phyloP scores from a whole-genome alignment of 2,888 invertebrate genomes.

The Mimas tiliae region DNA sequence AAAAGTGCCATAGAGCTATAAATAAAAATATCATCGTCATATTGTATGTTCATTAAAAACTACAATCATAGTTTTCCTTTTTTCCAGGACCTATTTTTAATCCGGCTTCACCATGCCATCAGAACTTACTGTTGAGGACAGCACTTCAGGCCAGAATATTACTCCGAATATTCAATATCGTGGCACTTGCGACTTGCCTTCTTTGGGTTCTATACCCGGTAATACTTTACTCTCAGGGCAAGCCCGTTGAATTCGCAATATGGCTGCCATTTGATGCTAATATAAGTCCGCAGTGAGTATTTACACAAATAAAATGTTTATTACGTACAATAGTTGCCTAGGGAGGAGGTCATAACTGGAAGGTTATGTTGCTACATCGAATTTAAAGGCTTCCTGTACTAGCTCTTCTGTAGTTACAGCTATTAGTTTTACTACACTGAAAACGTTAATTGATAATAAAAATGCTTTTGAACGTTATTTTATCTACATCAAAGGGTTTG shows the following conservation, averaged over 20 bases:
- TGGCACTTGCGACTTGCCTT: slow-evolving; percentile 53
- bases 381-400: slow-evolving; percentile 7
- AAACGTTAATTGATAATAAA: neutral
- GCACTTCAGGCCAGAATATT: slow-evolving; percentile 45
- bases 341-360: neutral
- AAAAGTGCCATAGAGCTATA: neutral
- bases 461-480: neutral
- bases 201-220: slow-evolving; percentile 59
- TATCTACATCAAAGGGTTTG: neutral
- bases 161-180: slow-evolving; percentile 48
- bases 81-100: slow-evolving; percentile 53
- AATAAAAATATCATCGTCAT: neutral
- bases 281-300: slow-evolving; percentile 55
- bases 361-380: neutral
- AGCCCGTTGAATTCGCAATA: slow-evolving; percentile 56
- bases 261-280: slow-evolving; percentile 64
- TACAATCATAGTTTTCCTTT: neutral
- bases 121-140: slow-evolving; percentile 43
- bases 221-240: slow-evolving; percentile 52
- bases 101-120: slow-evolving; percentile 50
- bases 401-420: neutral
- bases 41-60: neutral
- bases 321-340: neutral
- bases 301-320: slow-evolving; percentile 25
- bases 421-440: slow-evolving; percentile 1